Conservation (phyloP, 2,797 vertebrate species). For the Phyllotis vaccarum region DNA sequence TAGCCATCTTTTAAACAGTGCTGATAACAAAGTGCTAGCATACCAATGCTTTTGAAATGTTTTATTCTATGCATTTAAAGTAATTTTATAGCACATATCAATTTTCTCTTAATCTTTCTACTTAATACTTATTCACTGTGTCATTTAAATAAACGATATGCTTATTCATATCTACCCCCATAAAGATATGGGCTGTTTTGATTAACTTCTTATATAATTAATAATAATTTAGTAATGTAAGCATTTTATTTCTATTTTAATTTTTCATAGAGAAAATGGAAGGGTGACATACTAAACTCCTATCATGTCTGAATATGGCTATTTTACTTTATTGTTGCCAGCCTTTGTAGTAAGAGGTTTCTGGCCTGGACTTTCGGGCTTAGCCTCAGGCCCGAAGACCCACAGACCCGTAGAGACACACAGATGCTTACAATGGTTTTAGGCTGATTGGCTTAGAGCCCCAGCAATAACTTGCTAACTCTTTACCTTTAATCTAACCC, state of each 20-base stretch:
- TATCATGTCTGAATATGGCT: neutral
- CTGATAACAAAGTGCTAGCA: neutral
- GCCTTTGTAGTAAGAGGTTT: too few species aligned
- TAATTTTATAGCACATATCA: neutral
- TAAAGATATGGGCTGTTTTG: neutral
- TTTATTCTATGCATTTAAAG: neutral
- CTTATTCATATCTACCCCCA: neutral
- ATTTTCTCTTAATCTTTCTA: slow-evolving; percentile 15
- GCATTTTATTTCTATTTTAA: neutral
- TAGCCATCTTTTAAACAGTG: neutral
- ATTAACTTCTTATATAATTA: neutral
- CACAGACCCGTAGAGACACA: too few species aligned
- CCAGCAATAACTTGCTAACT: too few species aligned
- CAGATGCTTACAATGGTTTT: too few species aligned
- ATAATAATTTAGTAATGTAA: neutral
- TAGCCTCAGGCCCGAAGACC: too few species aligned
- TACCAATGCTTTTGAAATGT: neutral
- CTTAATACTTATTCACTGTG: neutral
- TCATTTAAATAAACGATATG: neutral
- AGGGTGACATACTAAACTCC: neutral
- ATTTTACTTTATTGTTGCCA: neutral
- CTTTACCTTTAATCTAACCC: too few species aligned
- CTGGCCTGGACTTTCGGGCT: too few species aligned
- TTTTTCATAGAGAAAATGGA: neutral
- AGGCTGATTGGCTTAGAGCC: too few species aligned